Evolutionary conservation across 2,888 invertebrate species (phyloP).

Genomic region (Oxycera nigricornis): DNA sequence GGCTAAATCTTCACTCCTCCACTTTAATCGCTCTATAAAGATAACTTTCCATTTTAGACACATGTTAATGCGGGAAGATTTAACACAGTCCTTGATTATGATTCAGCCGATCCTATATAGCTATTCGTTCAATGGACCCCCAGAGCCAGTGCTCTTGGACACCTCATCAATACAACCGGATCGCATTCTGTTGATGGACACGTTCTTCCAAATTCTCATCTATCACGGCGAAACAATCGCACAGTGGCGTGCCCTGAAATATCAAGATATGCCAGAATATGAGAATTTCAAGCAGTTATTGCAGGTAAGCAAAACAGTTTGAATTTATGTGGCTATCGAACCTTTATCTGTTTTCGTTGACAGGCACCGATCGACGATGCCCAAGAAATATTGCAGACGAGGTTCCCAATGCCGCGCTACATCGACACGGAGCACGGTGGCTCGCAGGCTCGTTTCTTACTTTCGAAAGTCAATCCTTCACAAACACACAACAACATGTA

Average conservation of each 20-base stretch:
- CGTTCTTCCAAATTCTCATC: constrained; percentile 99
- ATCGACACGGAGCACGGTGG: constrained; percentile 99
- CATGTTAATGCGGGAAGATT: constrained; percentile 96
- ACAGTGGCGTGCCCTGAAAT: constrained; percentile 94
- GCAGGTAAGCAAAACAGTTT: constrained; percentile 49
- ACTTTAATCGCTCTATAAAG: neutral
- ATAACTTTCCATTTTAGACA: constrained; percentile 70
- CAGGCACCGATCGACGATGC: constrained; percentile 98
- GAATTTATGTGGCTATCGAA: neutral
- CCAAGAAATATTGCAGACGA: constrained; percentile 91
- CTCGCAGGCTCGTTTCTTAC: constrained; percentile 96
- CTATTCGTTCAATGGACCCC: constrained; percentile 97
- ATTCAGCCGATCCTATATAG: constrained; percentile 99
- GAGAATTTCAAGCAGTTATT: constrained; percentile 96
- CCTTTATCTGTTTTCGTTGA: neutral
- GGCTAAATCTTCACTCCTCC: constrained; percentile 1
- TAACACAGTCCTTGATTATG: constrained; percentile 98
- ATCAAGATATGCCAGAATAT: constrained; percentile 97
- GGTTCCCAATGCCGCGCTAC: constrained; percentile 98
- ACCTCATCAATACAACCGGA: constrained; percentile 98
- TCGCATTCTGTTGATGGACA: constrained; percentile 97
- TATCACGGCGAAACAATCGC: constrained; percentile 99
- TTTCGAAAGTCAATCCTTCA: constrained; percentile 99
- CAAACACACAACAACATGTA: constrained; percentile 99
- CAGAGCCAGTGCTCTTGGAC: constrained; percentile 96